Base-by-base conservation (phyloP, 2,888 invertebrate species). In the Melipona beecheii region DNA sequence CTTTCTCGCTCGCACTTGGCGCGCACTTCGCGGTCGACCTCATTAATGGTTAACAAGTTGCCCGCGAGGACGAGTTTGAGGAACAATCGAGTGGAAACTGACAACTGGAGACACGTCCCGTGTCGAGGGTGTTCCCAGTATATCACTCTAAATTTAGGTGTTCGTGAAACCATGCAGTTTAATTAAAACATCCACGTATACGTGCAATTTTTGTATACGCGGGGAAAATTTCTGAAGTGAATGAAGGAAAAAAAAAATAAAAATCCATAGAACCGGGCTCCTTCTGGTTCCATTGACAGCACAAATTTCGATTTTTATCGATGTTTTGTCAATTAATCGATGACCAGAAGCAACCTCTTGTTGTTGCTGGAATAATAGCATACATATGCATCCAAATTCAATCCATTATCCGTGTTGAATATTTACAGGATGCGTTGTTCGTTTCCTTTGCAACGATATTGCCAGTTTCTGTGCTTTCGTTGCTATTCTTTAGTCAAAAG, bases 81-180 rank as follows among this genome's bases (percentile, higher is more conserved):
- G 66, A 83, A 85, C 79, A 79, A 79, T 78, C 68, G 70, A 70
- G 69, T 69, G 76, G 73, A 78, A 85, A 85, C 70, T 74, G 75
- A 70, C 65, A 79, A 74, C 43, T 54, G 43, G 66, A 70, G 73
- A 78, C 50, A 19, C 52, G 66, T 62, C 24, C 50, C 36, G 43
- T 24, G 49, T 76, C 36, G 69, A 69, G 49, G 54, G 19, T 60
- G 64, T 60, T 50, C 36, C 31, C 49, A 17, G 31, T 50, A 15
- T 31, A n/a, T n/a, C 21, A 27, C 24, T 75, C 56, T 27, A 65
- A 75, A 62, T 71, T 71, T 50, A 70, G 15, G 36, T 77, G 60
- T n/a, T 49, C 56, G 17, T 24, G 56, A 62, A 36, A 52, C 54
- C 50, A 21, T 71, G 52, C 17, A 27, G 36, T 77, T 71, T 52